These are phyloP conservation scores for Myopa testacea DNA, from an alignment of 2,888 invertebrate species.

Conservation along the genomic window DNA sequence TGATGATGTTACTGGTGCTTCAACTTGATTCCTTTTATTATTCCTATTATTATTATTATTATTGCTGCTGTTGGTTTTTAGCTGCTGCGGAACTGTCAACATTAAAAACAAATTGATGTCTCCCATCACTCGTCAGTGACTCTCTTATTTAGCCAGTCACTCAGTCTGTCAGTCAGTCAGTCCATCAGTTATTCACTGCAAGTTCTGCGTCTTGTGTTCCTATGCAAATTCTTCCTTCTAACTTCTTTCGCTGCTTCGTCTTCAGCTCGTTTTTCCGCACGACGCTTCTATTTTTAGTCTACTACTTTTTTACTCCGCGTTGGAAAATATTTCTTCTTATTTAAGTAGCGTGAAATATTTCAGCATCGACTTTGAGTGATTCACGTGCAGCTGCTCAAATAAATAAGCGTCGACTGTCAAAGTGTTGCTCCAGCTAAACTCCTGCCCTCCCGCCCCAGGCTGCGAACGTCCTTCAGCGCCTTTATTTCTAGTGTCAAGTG, in stretches of 20 bases:
- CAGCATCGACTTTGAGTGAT: conserved; percentile 10
- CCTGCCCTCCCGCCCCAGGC: background rate
- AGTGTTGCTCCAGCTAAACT: background rate
- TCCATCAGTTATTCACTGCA: background rate
- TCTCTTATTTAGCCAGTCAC: background rate
- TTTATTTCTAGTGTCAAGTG: background rate
- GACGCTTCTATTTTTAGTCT: background rate
- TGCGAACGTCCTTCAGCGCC: background rate
- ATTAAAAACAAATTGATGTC: conserved; percentile 13
- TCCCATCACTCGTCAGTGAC: background rate
- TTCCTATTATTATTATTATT: background rate
- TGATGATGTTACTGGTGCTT: no score
- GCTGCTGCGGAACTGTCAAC: background rate
- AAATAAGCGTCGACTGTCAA: conserved; percentile 3
- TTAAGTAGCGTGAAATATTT: background rate
- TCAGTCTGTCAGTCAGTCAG: background rate
- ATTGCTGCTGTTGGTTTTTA: background rate
- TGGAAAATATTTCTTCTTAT: background rate
- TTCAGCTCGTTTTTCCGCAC: background rate
- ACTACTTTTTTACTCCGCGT: no score
- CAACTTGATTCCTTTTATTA: background rate
- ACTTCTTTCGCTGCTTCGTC: background rate
- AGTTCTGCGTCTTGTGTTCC: background rate
- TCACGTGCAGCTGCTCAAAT: conserved; percentile 10
- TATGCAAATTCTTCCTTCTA: background rate